A percentile compares a stretch with the other conserved stretches of the same genome.
Conservation (phyloP, 2,797 vertebrate species). For the Synaphobranchus kaupii region DNA sequence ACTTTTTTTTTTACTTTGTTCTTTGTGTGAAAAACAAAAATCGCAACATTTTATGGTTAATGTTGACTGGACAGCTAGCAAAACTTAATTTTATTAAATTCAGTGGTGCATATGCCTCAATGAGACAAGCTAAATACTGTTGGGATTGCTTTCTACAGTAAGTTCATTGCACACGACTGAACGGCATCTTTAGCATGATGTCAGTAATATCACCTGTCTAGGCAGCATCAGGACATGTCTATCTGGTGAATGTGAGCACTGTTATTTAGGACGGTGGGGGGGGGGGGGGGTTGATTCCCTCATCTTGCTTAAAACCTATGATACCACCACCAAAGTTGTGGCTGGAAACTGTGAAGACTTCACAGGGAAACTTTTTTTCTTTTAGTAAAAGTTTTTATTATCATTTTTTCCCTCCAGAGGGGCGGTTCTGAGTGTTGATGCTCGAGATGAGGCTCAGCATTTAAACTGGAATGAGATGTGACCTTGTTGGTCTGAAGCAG, state of each 20-base stretch:
- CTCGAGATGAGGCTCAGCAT: background rate
- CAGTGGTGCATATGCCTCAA: background rate
- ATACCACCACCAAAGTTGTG: background rate
- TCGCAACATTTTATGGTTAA: background rate
- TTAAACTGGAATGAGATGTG: slow-evolving; percentile 49
- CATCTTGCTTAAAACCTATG: background rate
- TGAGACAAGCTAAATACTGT: background rate
- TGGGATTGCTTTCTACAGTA: background rate
- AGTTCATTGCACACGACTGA: background rate
- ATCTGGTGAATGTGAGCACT: background rate
- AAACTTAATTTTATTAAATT: background rate
- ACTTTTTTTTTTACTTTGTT: background rate
- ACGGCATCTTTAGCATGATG: background rate
- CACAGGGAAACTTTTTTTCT: slow-evolving; percentile 14
- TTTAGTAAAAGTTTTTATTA: background rate
- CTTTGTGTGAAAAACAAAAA: background rate
- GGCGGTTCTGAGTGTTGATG: background rate
- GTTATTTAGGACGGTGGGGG: no score
- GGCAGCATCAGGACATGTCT: background rate
- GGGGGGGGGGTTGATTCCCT: no score
- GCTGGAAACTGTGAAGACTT: slow-evolving; percentile 15
- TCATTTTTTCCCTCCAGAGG: background rate
- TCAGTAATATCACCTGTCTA: background rate
- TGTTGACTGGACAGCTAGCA: background rate
- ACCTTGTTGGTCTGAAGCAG: slow-evolving; percentile 61